Percentiles rank a stretch among this genome's conserved stretches.
Evolutionary conservation across 92 coral and sea anemone species (phyloP).

Genomic region (Parazoanthus atlanticus): DNA sequence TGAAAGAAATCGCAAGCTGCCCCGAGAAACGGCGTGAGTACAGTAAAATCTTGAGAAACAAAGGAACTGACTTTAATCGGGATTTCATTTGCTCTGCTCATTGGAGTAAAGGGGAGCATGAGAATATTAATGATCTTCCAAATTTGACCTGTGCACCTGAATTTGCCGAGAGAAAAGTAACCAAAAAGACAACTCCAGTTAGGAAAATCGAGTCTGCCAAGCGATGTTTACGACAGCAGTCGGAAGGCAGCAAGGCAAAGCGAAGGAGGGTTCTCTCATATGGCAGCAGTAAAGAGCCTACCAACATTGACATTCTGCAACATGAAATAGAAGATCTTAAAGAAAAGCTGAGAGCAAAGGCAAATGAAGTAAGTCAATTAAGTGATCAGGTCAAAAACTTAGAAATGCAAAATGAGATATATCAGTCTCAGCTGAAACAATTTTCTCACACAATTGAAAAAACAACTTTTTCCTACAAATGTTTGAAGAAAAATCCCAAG

Average conservation of each 20-base stretch:
- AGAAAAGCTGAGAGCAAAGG: conserved; percentile 40
- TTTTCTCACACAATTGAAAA: conserved; percentile 40
- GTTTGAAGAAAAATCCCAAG: conserved; percentile 42
- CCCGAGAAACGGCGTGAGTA: conserved; percentile 36
- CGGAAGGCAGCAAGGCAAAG: conserved; percentile 1
- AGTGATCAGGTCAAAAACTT: conserved; percentile 43
- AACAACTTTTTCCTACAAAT: conserved; percentile 39
- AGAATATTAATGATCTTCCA: conserved; percentile 47
- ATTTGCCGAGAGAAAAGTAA: conserved; percentile 45
- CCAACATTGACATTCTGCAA: conserved; percentile 43
- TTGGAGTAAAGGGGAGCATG: conserved; percentile 46
- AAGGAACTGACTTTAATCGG: conserved; percentile 55
- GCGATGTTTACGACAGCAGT: conserved; percentile 23
- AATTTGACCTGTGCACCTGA: conserved; percentile 45
- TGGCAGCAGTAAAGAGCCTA: conserved; percentile 24
- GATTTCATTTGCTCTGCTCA: conserved; percentile 56
- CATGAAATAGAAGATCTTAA: conserved; percentile 47
- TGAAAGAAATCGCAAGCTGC: conserved; percentile 45
- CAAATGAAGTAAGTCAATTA: conserved; percentile 45
- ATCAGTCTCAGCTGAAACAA: conserved; percentile 39
- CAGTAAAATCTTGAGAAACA: conserved; percentile 46
- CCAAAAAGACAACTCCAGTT: conserved; percentile 53
- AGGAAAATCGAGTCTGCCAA: conserved; percentile 52
- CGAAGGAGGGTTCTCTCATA: conserved; percentile 52
- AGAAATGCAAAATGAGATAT: conserved; percentile 33